Base-by-base conservation (phyloP, 1,140 invertebrate genomes). In the Bilobella aurantiaca region DNA sequence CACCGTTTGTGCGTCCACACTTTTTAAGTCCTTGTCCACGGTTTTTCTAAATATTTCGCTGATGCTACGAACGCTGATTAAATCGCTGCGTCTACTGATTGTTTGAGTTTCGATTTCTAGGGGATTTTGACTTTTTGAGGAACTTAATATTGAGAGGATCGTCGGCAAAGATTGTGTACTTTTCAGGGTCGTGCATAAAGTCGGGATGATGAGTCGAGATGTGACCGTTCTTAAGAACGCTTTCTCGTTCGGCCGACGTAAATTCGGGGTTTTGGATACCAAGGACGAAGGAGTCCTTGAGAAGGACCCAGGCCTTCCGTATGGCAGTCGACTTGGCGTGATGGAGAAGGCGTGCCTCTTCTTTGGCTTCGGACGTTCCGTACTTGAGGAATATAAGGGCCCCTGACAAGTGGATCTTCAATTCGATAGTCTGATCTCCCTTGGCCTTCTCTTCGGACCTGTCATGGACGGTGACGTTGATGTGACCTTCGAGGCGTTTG, bases 141-240 rank as follows among this genome's bases (percentile, higher is more conserved):
- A 94, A 93, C 71, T 87, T 85, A 61, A 98, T 86, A 79, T 96
- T 96, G 78, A 90, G 94, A 1, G 93, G 92, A 80, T 97, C 94
- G 78, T 96, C 93, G 16, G 92, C 89, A 16, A 97, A 81, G 75
- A 96, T 90, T 0, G 93, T 92, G 80, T 92, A 96, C 21, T 86
- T 79, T 71, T 87, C 85, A 21, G 93, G 86, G 74, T 93, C 89
- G 76, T 94, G 90, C 65, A 92, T 87, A 79, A 94, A 95, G 73
- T 93, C 87, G 58, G 88, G 90, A 73, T 93, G 88, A 78, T 93
- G 96, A 70, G 86, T 88, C 2, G 84, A 81, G 16, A 88, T 87
- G 72, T 85, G 86, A 16, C 91, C 91, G 60, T 83, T 79, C 73
- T 94, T 92, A 63, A 90, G 78, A 28, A 93, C 88, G 76, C 93